phyloP scores from a whole-genome alignment of 2,888 invertebrate genomes.

The Synergus gifuensis region DNA sequence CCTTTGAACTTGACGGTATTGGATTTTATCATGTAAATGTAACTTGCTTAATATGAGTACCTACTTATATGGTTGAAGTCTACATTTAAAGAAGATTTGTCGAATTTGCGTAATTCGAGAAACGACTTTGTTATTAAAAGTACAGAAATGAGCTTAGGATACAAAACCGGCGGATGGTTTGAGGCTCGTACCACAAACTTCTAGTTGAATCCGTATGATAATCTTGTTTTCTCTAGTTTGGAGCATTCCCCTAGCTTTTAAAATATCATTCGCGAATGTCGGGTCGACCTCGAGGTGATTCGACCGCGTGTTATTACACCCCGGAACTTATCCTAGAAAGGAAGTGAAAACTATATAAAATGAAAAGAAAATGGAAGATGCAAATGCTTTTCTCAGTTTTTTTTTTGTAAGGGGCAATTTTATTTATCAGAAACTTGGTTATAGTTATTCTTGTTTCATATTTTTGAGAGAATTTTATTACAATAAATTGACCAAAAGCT shows the following conservation, averaged over 20 bases:
- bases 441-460: not conserved
- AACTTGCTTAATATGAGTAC: not conserved
- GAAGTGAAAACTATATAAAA: not conserved
- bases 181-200: conserved; percentile 1
- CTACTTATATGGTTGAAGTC: not conserved
- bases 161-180: not conserved
- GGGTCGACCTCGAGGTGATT: not conserved
- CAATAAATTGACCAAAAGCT: too few species aligned
- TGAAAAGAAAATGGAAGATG: not conserved
- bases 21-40: not conserved
- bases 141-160: not conserved
- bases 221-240: conserved; percentile 1
- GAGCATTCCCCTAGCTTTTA: conserved; percentile 6
- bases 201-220: conserved; percentile 6
- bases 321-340: not conserved
- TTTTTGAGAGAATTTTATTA: not conserved
- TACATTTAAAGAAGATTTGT: not conserved
- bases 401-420: not conserved
- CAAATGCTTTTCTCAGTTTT: not conserved
- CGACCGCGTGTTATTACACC: not conserved
- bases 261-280: conserved; percentile 1
- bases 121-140: not conserved
- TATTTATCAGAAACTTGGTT: not conserved
- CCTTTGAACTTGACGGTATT: not conserved
- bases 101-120: not conserved